A percentile compares a stretch with the other conserved stretches of the same genome.
Evolutionary conservation across 2,888 invertebrate genomes (phyloP).

Genomic region (Eilema caniola): DNA sequence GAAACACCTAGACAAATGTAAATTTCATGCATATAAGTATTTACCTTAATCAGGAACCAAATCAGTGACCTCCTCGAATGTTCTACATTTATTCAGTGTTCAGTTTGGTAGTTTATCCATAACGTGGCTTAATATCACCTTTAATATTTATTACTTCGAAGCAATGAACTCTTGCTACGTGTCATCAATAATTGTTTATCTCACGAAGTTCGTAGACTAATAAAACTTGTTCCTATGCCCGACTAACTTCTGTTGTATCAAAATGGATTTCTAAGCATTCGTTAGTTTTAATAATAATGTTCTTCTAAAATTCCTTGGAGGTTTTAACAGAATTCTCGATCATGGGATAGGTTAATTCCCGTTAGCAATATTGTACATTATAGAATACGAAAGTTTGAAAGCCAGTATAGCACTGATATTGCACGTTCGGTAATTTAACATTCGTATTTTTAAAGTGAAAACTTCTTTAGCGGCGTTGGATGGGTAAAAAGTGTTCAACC

Average conservation of each 20-base stretch:
- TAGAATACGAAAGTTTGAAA: too few species aligned
- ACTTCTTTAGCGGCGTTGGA: too few species aligned
- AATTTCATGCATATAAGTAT: not conserved
- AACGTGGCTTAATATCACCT: too few species aligned
- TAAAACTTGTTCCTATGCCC: not conserved
- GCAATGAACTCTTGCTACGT: not conserved
- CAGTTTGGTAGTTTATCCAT: too few species aligned
- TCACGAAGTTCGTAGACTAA: not conserved
- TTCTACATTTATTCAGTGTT: not conserved
- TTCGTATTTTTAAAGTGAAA: too few species aligned
- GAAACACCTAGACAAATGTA: not conserved
- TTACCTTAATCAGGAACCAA: not conserved
- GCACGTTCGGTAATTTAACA: too few species aligned
- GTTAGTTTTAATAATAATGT: not conserved
- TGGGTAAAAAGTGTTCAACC: too few species aligned
- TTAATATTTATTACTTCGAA: not conserved
- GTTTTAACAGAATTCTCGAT: too few species aligned
- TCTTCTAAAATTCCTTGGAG: too few species aligned
- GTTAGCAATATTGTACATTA: too few species aligned
- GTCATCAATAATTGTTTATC: not conserved
- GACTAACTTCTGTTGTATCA: not conserved
- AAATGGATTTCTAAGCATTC: not conserved
- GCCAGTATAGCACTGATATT: too few species aligned
- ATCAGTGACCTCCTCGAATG: not conserved
- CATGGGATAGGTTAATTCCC: too few species aligned